Evolutionary conservation across 2,113 vertebrate species (phyloP).

Genomic region (Pomatorhinus ruficollis): DNA sequence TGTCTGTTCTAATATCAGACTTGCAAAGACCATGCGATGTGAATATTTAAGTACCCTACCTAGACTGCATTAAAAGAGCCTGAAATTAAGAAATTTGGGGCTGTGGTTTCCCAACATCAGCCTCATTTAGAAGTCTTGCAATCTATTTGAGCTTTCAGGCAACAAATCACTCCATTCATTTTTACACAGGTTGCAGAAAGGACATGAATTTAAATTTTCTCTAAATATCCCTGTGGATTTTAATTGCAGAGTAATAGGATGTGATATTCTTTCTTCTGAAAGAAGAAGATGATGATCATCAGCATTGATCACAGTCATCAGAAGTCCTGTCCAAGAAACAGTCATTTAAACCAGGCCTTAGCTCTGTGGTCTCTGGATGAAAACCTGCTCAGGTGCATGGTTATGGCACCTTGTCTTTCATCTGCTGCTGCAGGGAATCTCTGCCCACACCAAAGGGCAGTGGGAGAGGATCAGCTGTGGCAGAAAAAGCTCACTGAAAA

Average conservation of each 20-base stretch:
- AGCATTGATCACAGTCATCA: not conserved
- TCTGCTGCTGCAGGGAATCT: not conserved
- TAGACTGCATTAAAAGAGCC: not conserved
- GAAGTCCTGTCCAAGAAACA: not conserved
- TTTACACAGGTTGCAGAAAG: not conserved
- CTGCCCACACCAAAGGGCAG: not conserved
- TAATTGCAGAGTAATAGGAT: not conserved
- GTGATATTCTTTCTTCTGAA: not conserved
- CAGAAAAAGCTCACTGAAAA: not conserved
- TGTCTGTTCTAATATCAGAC: not conserved
- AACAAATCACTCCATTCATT: not conserved
- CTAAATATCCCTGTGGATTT: not conserved
- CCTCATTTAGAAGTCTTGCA: not conserved
- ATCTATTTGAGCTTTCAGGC: not conserved
- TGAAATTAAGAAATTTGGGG: not conserved
- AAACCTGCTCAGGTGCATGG: rapidly evolving
- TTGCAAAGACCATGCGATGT: not conserved
- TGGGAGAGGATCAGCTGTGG: not conserved
- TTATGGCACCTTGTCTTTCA: not conserved
- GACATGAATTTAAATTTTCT: not conserved
- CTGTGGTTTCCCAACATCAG: not conserved
- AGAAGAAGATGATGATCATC: not conserved
- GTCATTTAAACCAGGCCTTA: not conserved
- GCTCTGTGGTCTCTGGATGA: not conserved
- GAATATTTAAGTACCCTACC: not conserved